Percentiles rank a stretch among this genome's conserved stretches.
phyloP scores from a whole-genome alignment of 2,113 vertebrate genomes.

The Platysteira castanea region DNA sequence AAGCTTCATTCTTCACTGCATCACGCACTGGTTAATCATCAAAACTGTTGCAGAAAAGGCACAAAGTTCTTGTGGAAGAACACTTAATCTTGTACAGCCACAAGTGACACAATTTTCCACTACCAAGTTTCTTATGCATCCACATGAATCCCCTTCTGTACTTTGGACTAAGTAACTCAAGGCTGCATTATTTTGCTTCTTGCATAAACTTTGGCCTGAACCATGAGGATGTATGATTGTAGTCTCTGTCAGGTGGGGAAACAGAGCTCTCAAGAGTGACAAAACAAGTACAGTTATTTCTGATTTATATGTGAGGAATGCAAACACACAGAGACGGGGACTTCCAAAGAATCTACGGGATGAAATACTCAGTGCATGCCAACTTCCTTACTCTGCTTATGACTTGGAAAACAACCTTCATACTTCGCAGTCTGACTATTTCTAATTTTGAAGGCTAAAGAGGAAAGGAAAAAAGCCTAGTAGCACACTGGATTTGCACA shows the following conservation, averaged over 20 bases:
- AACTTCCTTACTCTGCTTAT: background rate
- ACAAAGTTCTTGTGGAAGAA: background rate
- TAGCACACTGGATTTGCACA: background rate
- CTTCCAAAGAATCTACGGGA: background rate
- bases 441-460: background rate
- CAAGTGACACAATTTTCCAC: background rate
- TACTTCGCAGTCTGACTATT: background rate
- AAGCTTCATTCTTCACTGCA: background rate
- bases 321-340: background rate
- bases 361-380: background rate
- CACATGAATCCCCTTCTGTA: background rate
- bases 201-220: background rate
- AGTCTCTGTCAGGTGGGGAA: background rate
- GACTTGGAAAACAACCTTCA: background rate
- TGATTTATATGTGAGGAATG: background rate
- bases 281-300: background rate
- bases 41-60: background rate
- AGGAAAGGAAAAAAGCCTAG: background rate
- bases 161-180: background rate
- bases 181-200: background rate
- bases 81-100: background rate
- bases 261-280: background rate
- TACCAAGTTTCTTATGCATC: background rate
- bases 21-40: background rate
- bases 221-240: background rate